phyloP scores from a whole-genome alignment of 2,888 invertebrate genomes.

The Dryococelus australis region DNA sequence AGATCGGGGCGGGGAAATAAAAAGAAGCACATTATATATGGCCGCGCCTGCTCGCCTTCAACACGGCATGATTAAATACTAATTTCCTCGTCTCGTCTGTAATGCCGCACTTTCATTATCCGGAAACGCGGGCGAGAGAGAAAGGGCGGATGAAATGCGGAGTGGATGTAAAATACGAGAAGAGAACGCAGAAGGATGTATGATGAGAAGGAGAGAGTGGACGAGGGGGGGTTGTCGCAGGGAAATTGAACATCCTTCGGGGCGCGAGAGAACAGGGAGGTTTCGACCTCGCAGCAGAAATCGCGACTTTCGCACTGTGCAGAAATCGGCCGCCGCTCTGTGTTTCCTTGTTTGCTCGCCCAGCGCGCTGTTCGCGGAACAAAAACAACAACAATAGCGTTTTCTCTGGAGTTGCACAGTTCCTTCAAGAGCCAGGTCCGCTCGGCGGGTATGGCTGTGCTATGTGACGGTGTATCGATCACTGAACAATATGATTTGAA shows the following conservation, averaged over 20 bases:
- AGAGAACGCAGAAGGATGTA: neutral
- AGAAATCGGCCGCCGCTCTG: too few relatives aligned
- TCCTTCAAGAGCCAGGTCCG: too few relatives aligned
- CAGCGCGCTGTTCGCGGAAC: too few relatives aligned
- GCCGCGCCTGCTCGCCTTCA: neutral
- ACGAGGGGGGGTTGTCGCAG: neutral
- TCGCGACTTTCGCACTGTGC: too few relatives aligned
- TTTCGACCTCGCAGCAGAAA: too few relatives aligned
- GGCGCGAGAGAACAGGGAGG: neutral
- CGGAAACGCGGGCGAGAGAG: neutral
- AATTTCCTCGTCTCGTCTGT: neutral
- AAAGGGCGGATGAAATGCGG: neutral
- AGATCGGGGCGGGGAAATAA: neutral
- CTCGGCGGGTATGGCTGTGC: too few relatives aligned
- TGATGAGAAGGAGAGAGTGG: neutral
- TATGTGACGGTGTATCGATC: too few relatives aligned
- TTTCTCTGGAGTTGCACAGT: too few relatives aligned
- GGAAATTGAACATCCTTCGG: neutral
- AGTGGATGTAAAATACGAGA: neutral
- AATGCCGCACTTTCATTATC: slow-evolving; percentile 7
- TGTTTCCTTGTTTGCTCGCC: too few relatives aligned
- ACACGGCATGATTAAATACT: neutral
- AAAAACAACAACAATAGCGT: too few relatives aligned
- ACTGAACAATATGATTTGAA: too few relatives aligned
- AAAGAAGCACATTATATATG: too few relatives aligned